phyloP scores from a whole-genome alignment of 2,888 invertebrate genomes.

The Ormyrus pomaceus region DNA sequence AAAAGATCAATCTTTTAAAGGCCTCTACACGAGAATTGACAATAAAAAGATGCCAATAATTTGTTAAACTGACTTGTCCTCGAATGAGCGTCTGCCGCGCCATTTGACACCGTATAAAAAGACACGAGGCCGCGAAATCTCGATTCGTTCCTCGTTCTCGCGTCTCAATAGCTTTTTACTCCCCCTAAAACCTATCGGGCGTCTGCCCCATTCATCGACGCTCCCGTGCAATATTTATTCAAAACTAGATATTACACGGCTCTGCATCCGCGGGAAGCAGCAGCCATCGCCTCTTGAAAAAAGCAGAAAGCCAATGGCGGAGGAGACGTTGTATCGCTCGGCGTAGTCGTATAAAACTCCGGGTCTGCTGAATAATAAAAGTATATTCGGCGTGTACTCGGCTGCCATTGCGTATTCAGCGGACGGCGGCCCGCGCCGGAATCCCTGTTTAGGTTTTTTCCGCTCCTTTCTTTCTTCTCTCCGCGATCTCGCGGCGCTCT shows the following conservation, averaged over 20 bases:
- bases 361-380: conserved; percentile 67
- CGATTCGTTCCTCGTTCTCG: not conserved
- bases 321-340: conserved; percentile 31
- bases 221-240: conserved; percentile 51
- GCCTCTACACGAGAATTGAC: no score
- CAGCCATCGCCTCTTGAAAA: no score
- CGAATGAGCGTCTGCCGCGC: no score
- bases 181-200: no score
- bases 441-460: conserved; percentile 73
- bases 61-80: no score
- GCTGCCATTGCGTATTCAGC: conserved; percentile 73
- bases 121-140: no score
- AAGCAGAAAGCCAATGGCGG: not conserved
- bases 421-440: conserved; percentile 66
- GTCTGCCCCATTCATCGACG: conserved; percentile 14
- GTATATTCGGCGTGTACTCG: conserved; percentile 60
- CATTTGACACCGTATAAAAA: no score
- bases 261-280: not conserved
- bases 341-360: conserved; percentile 44
- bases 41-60: no score
- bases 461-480: not conserved
- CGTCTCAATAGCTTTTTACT: not conserved
- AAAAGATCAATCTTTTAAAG: no score
- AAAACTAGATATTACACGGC: conserved; percentile 35
- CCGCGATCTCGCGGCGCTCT: conserved; percentile 3